Evolutionary conservation across 2,113 vertebrate genomes (phyloP).

Genomic region (Chloroceryle aenea): DNA sequence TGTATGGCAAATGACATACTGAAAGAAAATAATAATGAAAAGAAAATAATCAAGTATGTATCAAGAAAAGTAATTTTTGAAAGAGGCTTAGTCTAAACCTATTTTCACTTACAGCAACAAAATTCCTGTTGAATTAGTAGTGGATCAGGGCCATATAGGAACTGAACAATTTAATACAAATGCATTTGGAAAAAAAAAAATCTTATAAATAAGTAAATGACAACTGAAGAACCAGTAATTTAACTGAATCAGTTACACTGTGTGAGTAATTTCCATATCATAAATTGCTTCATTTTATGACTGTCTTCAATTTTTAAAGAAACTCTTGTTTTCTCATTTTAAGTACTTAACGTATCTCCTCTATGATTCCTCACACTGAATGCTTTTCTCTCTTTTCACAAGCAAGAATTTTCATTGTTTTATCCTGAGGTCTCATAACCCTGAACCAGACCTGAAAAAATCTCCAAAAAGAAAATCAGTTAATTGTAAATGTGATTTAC

Average conservation of each 20-base stretch:
- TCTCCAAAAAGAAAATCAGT: neutral
- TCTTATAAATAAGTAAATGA: neutral
- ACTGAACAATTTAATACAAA: neutral
- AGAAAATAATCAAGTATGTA: neutral
- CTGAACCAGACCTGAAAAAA: neutral
- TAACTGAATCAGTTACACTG: neutral
- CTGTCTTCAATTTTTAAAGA: neutral
- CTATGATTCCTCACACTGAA: neutral
- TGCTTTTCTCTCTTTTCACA: neutral
- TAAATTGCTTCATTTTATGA: neutral
- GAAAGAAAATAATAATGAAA: neutral
- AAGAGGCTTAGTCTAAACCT: neutral
- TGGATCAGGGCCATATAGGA: neutral
- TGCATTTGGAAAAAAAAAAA: neutral
- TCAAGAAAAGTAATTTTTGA: neutral
- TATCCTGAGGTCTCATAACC: neutral
- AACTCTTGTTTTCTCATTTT: neutral
- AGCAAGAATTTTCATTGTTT: neutral
- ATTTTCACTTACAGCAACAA: neutral
- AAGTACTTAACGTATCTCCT: neutral
- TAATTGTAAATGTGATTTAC: neutral
- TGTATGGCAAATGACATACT: neutral
- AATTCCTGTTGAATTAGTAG: neutral
- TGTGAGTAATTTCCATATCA: neutral
- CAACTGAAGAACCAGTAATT: neutral